Conservation (phyloP, 2,797 vertebrate species). For the Rhyacichthys aspro region DNA sequence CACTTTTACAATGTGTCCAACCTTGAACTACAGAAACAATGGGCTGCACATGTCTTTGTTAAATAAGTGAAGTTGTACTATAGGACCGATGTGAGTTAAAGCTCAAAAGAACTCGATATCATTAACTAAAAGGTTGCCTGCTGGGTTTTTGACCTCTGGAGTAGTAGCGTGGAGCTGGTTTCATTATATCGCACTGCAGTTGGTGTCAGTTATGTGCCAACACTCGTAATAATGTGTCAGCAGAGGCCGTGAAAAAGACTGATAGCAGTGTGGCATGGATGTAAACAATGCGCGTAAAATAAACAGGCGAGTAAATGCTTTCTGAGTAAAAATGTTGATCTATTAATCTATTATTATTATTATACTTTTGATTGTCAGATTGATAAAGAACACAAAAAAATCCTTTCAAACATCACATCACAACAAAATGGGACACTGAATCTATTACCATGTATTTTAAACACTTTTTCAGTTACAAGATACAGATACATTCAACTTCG, state of each 20-base stretch:
- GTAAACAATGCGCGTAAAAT: conserved; percentile 7
- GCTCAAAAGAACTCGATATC: conserved; percentile 5
- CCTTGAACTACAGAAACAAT: neutral
- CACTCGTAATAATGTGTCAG: conserved; percentile 11
- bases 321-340: neutral
- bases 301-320: conserved; percentile 1
- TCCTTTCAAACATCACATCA: too few relatives aligned
- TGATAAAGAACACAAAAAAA: too few relatives aligned
- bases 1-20: neutral
- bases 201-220: conserved; percentile 13
- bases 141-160: conserved; percentile 16
- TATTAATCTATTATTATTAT: neutral
- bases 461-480: too few relatives aligned
- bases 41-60: neutral
- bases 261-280: conserved; percentile 1
- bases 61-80: neutral
- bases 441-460: too few relatives aligned
- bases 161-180: conserved; percentile 1
- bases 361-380: neutral
- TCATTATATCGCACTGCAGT: conserved; percentile 13
- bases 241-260: conserved; percentile 7
- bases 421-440: too few relatives aligned
- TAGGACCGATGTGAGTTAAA: neutral
- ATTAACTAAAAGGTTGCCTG: neutral
- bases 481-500: too few relatives aligned